Base-by-base conservation (phyloP, 1,140 invertebrate genomes). In the Pseudomyrmex sp. region DNA sequence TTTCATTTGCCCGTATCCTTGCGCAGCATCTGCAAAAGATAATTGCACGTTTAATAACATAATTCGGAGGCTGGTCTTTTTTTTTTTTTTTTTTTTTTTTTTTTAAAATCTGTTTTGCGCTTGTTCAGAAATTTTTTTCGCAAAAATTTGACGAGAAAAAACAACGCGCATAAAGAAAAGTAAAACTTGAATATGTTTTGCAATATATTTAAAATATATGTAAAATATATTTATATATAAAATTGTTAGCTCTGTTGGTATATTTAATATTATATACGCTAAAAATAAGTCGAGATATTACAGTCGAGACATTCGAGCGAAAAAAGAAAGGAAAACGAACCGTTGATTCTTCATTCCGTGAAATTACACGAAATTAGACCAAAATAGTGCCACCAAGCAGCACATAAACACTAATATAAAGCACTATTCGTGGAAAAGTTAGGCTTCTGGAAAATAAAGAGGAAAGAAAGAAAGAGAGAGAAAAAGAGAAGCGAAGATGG, bases 11-110 rank as follows among this genome's bases (percentile, higher is more conserved):
- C 50, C 15, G 62, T 18, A 63, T 48, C 70, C n/a, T n/a, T 9
- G 76, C 23, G 44, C 61, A 20, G n/a, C 70, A 79, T 72, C 76
- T 80, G 76, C 8, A 12, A 72, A 80, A 35, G 5, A 56, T 23
- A 50, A 59, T 52, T 52, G 50, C 12, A 13, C 13, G 50, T 52
- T 35, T 52, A 52, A 13, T 52, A 13, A 2, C 50, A 2, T 52
- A 52, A 52, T 52, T 52, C 3, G 3, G 9, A 52, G 13, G 50
- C 9, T 52, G 50, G 3, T 0, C 26, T 50, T 50, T 50, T 18
- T n/a, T n/a, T n/a, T n/a, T n/a, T n/a, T n/a, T n/a, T n/a, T n/a
- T n/a, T n/a, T n/a, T n/a, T n/a, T n/a, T n/a, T n/a, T n/a, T n/a
- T n/a, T n/a, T n/a, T n/a, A n/a, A 50, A 26, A 26, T 0, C 2